Conservation (phyloP, 2,888 invertebrate genomes). For the Amblyjoppa fuscipennis region DNA sequence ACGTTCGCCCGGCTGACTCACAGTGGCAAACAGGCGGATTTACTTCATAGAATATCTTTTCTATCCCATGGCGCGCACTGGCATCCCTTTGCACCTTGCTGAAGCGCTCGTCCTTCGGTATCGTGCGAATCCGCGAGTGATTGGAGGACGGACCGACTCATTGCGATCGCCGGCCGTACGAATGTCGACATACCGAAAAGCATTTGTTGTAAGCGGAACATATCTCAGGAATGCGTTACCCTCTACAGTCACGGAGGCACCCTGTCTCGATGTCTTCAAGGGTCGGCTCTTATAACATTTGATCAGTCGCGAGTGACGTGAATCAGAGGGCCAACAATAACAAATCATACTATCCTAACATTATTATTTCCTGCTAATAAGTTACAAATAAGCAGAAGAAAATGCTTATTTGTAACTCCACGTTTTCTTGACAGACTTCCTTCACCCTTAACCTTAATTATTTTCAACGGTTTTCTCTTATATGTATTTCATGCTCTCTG, state of each 20-base stretch:
- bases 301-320: too few relatives aligned
- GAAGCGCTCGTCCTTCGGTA: not conserved
- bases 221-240: not conserved
- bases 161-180: not conserved
- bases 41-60: conserved; percentile 1
- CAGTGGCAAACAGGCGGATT: not conserved
- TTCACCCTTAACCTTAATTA: too few relatives aligned
- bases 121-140: not conserved
- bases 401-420: too few relatives aligned
- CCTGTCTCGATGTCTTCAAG: too few relatives aligned
- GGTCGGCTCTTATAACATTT: too few relatives aligned
- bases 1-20: not conserved
- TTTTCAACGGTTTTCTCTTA: too few relatives aligned
- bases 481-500: too few relatives aligned
- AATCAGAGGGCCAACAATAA: too few relatives aligned
- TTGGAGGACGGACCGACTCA: not conserved
- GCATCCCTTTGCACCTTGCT: not conserved
- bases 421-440: too few relatives aligned
- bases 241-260: not conserved
- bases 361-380: too few relatives aligned
- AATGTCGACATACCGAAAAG: not conserved
- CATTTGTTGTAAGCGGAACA: conserved; percentile 8
- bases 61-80: not conserved
- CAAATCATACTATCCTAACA: too few relatives aligned
- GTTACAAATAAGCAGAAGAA: too few relatives aligned